Percentiles rank a stretch among this genome's conserved stretches.
These are phyloP conservation scores for Lochmaea crataegi DNA, from an alignment of 2,888 invertebrate genomes.

Conservation along the genomic window DNA sequence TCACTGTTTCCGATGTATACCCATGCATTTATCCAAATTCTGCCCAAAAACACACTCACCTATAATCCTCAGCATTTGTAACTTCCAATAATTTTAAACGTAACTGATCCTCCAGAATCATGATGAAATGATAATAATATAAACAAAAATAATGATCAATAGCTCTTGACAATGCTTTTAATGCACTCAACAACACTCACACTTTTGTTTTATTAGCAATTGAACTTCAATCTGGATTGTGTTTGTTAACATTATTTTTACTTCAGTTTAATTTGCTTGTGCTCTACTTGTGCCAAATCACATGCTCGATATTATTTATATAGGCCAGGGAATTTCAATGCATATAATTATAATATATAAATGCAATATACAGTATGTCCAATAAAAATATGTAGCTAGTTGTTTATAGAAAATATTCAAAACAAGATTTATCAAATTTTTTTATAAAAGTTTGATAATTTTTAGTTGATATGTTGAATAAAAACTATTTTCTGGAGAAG, in stretches of 20 bases:
- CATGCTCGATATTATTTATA: slow-evolving; percentile 11
- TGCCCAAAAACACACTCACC: slow-evolving; percentile 26
- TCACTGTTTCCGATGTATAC: no score
- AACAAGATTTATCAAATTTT: no score
- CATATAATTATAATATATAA: no score
- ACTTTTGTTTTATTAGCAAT: slow-evolving; percentile 9
- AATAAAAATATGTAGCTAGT: no score
- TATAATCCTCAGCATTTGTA: slow-evolving; percentile 45
- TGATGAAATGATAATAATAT: slow-evolving; percentile 6
- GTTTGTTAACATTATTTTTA: slow-evolving; percentile 28
- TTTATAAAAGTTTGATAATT: no score
- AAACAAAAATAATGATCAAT: slow-evolving; percentile 1
- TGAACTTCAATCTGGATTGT: slow-evolving; percentile 12
- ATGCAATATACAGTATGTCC: no score
- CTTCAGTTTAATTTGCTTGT: not conserved
- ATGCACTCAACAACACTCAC: not conserved
- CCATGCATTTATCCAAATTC: not conserved
- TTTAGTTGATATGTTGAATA: no score
- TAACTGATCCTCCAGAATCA: slow-evolving; percentile 40
- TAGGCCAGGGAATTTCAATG: not conserved
- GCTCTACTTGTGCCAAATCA: slow-evolving; percentile 22
- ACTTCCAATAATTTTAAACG: slow-evolving; percentile 42
- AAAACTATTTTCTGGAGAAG: no score
- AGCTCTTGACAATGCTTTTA: not conserved
- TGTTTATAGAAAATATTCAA: no score